Percentiles rank a stretch among this genome's conserved stretches.
Evolutionary conservation across 2,797 vertebrate genomes (phyloP).

Genomic region (Heterohyrax brucei): DNA sequence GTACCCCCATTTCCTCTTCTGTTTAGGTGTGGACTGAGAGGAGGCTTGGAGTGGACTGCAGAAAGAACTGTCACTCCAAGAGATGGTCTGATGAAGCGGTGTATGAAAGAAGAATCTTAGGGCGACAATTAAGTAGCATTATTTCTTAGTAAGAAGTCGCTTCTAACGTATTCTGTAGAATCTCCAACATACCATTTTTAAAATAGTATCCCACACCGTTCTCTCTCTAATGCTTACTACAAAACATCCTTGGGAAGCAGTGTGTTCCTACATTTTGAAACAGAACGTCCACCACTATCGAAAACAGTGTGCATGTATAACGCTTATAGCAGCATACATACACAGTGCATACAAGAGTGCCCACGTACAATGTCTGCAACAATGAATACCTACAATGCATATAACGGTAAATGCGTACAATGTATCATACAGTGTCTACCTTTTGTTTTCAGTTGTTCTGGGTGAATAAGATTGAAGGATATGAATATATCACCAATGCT

Average conservation of each 20-base stretch:
- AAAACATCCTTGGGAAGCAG: rapidly evolving
- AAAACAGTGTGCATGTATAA: no score
- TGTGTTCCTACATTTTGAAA: background rate
- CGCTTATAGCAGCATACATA: no score
- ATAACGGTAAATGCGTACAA: background rate
- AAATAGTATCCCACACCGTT: rapidly evolving
- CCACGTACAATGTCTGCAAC: background rate
- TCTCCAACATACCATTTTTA: rapidly evolving
- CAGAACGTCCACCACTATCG: rapidly evolving
- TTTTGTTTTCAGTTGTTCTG: rapidly evolving
- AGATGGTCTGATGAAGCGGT: rapidly evolving
- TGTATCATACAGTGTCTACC: rapidly evolving
- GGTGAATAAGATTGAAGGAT: rapidly evolving
- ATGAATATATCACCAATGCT: rapidly evolving
- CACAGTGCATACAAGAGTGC: background rate
- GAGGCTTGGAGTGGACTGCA: background rate
- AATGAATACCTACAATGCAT: background rate
- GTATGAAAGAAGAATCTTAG: background rate
- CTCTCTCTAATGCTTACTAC: rapidly evolving
- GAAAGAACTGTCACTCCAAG: background rate
- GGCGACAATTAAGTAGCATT: rapidly evolving
- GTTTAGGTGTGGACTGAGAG: background rate
- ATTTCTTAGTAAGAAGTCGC: no score
- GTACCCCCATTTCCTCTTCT: background rate
- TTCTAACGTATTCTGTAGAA: rapidly evolving